Percentiles rank a stretch among this genome's conserved stretches.
These are phyloP conservation scores for Calosoma granatense DNA, from an alignment of 1,140 invertebrate species.

Conservation along the genomic window DNA sequence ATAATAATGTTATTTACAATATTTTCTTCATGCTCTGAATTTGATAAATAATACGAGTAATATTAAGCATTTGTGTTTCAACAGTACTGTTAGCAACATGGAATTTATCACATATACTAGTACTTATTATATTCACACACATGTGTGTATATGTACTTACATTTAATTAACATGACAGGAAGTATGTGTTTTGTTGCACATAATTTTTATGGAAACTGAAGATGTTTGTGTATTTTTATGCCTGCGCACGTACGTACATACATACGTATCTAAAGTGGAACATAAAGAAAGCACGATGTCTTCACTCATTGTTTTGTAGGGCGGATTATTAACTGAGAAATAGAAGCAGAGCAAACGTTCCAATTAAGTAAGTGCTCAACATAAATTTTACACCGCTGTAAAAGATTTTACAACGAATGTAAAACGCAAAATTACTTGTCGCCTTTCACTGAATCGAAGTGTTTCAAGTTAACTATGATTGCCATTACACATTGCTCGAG, in stretches of 20 bases:
- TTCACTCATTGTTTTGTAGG: not conserved
- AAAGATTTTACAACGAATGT: slow-evolving; percentile 2
- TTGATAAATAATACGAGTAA: no score
- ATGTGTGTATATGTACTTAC: slow-evolving; percentile 2
- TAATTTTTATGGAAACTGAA: slow-evolving; percentile 2
- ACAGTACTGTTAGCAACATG: no score
- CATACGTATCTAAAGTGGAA: not conserved
- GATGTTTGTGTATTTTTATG: not conserved
- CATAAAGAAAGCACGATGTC: not conserved
- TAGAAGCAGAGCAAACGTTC: slow-evolving; percentile 1
- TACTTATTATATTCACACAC: slow-evolving; percentile 1
- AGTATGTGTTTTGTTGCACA: no score
- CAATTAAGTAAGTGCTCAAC: slow-evolving; percentile 4
- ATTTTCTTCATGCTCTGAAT: no score
- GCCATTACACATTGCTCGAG: no score
- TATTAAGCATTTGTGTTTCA: no score
- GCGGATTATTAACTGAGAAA: slow-evolving; percentile 6
- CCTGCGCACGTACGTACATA: not conserved
- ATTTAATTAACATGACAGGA: not conserved
- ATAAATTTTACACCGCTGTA: not conserved
- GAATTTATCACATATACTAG: no score
- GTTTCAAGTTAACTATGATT: not conserved
- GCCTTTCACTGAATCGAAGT: not conserved
- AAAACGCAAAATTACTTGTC: not conserved
- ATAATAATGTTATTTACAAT: no score